phyloP scores from a whole-genome alignment of 2,113 vertebrate species.

The Tupaia tana region DNA sequence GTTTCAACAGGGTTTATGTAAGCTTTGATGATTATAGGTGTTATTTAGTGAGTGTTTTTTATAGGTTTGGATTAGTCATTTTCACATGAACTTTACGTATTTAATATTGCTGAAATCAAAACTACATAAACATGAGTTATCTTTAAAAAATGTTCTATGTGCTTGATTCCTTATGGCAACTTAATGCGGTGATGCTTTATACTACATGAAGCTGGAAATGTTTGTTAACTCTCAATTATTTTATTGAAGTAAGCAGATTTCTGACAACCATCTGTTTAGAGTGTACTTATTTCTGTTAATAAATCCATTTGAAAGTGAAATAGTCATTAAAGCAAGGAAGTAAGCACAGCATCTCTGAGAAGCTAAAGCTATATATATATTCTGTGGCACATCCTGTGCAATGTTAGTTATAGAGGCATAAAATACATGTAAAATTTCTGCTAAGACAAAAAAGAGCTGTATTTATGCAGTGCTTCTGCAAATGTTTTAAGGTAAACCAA shows the following conservation, averaged over 20 bases:
- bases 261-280: slow-evolving; percentile 83
- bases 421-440: slow-evolving; percentile 13
- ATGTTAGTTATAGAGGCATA: slow-evolving; percentile 27
- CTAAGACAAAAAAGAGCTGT: not conserved
- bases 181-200: slow-evolving; percentile 75
- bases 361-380: slow-evolving; percentile 58
- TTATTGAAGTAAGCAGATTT: slow-evolving; percentile 82
- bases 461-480: not conserved
- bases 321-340: slow-evolving; percentile 78
- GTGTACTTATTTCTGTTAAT: slow-evolving; percentile 75
- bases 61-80: slow-evolving; percentile 60
- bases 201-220: slow-evolving; percentile 61
- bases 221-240: slow-evolving; percentile 66
- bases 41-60: slow-evolving; percentile 70
- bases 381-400: slow-evolving; percentile 41
- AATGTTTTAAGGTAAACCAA: slow-evolving; percentile 39
- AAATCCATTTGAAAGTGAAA: slow-evolving; percentile 81
- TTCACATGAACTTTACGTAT: slow-evolving; percentile 61
- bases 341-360: slow-evolving; percentile 46
- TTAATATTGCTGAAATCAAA: slow-evolving; percentile 77
- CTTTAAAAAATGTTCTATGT: slow-evolving; percentile 65
- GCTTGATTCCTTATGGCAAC: slow-evolving; percentile 66
- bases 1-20: slow-evolving; percentile 56
- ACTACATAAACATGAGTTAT: slow-evolving; percentile 74
- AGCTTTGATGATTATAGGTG: slow-evolving; percentile 53